A percentile compares a stretch with the other conserved stretches of the same genome.
Evolutionary conservation across 2,888 invertebrate species (phyloP).

Genomic region (Aspidiotus destructor): DNA sequence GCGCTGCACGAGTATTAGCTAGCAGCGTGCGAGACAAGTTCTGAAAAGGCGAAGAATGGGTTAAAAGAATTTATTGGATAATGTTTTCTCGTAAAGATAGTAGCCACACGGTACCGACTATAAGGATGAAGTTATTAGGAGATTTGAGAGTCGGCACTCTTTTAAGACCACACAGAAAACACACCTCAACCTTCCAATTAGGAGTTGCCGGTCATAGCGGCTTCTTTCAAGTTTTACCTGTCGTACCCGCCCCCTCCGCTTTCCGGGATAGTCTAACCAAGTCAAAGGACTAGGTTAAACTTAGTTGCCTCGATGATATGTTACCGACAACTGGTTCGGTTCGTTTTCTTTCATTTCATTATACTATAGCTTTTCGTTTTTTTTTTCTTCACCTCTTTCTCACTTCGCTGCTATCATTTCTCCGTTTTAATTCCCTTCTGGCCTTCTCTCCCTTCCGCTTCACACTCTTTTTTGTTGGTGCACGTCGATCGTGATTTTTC

Average conservation of each 20-base stretch:
- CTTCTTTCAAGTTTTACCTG: conserved; percentile 34
- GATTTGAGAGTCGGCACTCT: conserved; percentile 33
- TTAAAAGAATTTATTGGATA: conserved; percentile 32
- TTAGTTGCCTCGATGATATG: conserved; percentile 33
- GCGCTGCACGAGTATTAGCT: not conserved
- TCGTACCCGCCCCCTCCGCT: conserved; percentile 31
- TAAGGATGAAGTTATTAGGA: conserved; percentile 33
- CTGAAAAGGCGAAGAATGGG: conserved; percentile 18
- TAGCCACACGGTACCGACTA: conserved; percentile 31
- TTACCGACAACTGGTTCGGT: conserved; percentile 31
- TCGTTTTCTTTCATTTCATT: conserved; percentile 21
- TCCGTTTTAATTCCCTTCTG: conserved; percentile 4
- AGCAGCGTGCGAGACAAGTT: conserved; percentile 9
- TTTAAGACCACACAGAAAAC: conserved; percentile 35
- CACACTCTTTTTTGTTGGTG: not conserved
- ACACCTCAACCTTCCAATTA: conserved; percentile 37
- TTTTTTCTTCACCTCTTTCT: conserved; percentile 10
- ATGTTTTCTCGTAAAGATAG: conserved; percentile 33
- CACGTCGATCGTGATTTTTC: not conserved
- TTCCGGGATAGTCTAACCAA: conserved; percentile 28
- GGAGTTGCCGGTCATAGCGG: conserved; percentile 36
- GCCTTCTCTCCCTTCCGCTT: not conserved
- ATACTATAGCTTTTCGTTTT: conserved; percentile 15
- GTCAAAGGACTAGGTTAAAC: conserved; percentile 31
- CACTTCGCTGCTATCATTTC: not conserved